phyloP scores from a whole-genome alignment of 2,888 invertebrate genomes.

The Leucoptera coffeella region DNA sequence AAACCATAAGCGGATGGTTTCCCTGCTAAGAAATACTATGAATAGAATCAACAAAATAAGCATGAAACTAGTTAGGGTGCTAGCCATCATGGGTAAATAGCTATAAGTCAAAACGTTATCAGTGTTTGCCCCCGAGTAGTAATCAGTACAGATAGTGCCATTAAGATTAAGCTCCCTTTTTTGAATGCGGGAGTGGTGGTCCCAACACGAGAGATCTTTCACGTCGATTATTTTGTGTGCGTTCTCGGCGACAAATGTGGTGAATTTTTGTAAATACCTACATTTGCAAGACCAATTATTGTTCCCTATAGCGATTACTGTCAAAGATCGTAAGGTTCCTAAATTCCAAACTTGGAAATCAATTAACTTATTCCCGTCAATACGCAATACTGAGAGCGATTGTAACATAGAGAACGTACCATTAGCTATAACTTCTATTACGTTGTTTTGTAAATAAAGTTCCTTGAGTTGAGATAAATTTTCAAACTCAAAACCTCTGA shows the following conservation, averaged over 20 bases:
- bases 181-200: constrained; percentile 60
- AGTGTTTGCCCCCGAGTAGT: constrained; percentile 74
- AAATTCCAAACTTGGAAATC: constrained; percentile 75
- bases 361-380: constrained; percentile 79
- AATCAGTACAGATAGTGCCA: constrained; percentile 80
- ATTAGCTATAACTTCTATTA: constrained; percentile 71
- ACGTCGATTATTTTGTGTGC: constrained; percentile 69
- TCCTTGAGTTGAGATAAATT: constrained; percentile 73
- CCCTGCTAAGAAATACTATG: constrained; percentile 77
- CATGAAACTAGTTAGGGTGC: constrained; percentile 69
- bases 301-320: constrained; percentile 69
- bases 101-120: constrained; percentile 76
- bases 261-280: constrained; percentile 77
- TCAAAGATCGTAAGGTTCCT: constrained; percentile 56
- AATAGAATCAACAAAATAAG: constrained; percentile 70
- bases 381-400: constrained; percentile 68
- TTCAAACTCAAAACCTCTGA: constrained; percentile 82
- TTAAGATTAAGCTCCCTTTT: constrained; percentile 75
- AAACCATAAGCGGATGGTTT: constrained; percentile 81
- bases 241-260: constrained; percentile 74
- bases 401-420: constrained; percentile 68
- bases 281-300: constrained; percentile 91
- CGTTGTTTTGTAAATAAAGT: constrained; percentile 80
- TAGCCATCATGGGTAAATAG: constrained; percentile 77
- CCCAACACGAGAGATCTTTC: constrained; percentile 72